Evolutionary conservation across 2,888 invertebrate species (phyloP), one percentile per base, ranked within the genome.

Genomic region (Drosophila engyochracea): DNA sequence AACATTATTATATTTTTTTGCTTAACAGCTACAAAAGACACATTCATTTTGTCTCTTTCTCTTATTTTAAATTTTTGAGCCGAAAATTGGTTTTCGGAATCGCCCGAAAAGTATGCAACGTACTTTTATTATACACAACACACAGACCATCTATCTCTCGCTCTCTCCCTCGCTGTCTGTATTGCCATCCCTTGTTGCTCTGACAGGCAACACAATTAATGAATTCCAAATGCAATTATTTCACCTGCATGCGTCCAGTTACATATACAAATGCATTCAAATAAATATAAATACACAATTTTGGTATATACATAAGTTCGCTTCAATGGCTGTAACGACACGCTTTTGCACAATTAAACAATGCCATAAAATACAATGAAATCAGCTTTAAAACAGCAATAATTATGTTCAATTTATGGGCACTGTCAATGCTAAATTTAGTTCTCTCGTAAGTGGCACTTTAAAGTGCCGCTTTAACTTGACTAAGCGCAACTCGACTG

Each of bases 141-240:
- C 39, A 5, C 53, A 64, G 22, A 28, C 39, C 16, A 30, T 28
- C n/a, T 12, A 4, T 31, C 37, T 22, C 7, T 19, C 12, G 3
- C 19, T 35, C 16, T 35, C 19, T 22, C 19, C 47, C 10, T n/a
- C 5, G 16, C 9, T 28, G 12, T 10, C 35, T 4, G 16, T 9
- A n/a, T 58, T 10, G 44, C 22, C 10, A 16, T 55, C 28, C 28
- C n/a, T 52, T 22, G 4, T 35, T 58, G 35, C 39, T 12, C 31
- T 33, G 25, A 44, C 75, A 39, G 66, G 54, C 49, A 25, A 57
- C 72, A 74, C 76, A 72, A 86, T 86, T 89, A 89, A 79, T 82
- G 76, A 78, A 84, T 86, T 80, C 70, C 78, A 89, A 89, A 78
- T 89, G 80, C 78, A 86, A 86, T 89, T 85, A 86, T 81, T 80